phyloP scores from a whole-genome alignment of 2,113 vertebrate genomes.

The Catharus bicknelli region DNA sequence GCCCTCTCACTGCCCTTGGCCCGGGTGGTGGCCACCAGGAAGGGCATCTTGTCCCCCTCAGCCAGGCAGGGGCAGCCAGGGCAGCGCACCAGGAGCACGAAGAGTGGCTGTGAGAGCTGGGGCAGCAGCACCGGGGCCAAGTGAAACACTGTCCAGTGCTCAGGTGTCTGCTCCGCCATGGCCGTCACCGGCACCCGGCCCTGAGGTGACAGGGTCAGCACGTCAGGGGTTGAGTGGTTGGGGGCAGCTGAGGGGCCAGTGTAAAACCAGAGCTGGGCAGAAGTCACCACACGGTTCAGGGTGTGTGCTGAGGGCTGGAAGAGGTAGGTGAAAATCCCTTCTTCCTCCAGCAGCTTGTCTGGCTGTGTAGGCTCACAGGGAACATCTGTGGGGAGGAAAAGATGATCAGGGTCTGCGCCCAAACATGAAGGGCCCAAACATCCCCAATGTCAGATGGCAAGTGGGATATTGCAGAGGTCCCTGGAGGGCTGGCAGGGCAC shows the following conservation, averaged over 20 bases:
- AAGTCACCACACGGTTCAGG: conserved; percentile 74
- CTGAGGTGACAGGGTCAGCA: conserved; percentile 51
- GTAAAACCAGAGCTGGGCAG: conserved; percentile 89
- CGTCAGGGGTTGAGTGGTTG: conserved; percentile 42
- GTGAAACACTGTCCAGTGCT: conserved; percentile 81
- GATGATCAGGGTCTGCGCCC: fast-evolving
- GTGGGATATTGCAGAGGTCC: background rate
- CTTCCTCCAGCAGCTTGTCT: conserved; percentile 42
- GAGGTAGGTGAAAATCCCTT: conserved; percentile 79
- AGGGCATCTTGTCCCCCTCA: conserved; percentile 80
- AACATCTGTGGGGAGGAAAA: background rate
- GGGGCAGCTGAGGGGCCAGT: background rate
- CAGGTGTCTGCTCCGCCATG: conserved; percentile 1
- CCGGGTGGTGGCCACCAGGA: conserved; percentile 77
- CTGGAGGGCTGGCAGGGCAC: background rate
- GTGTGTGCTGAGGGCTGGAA: conserved; percentile 82
- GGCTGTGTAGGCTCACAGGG: conserved; percentile 46
- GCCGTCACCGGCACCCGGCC: conserved; percentile 28
- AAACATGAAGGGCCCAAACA: background rate
- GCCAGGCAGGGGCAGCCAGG: conserved; percentile 74
- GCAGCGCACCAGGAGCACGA: conserved; percentile 83
- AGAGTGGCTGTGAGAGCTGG: conserved; percentile 63
- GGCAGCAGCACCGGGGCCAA: conserved; percentile 51
- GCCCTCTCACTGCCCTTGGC: conserved; percentile 59
- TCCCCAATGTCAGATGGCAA: fast-evolving